Evolutionary conservation across 1,140 invertebrate species (phyloP).

Genomic region (Meloidogyne chitwoodi): DNA sequence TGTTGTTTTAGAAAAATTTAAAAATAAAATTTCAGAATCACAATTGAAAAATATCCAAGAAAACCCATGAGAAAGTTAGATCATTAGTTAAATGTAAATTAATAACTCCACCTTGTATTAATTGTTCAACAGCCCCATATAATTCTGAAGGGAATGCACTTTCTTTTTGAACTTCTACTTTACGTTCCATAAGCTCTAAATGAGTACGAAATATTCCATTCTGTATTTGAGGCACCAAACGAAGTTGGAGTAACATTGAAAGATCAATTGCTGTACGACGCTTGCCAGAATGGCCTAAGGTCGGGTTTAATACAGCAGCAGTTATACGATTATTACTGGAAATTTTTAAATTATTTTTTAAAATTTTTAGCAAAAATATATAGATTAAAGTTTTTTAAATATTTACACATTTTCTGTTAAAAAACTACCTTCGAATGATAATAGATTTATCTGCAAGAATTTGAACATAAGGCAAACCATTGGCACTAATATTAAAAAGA

Average conservation of each 20-base stretch:
- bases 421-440: slow-evolving; percentile 44
- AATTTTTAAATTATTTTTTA: not conserved
- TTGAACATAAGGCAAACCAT: slow-evolving; percentile 45
- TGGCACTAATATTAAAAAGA: slow-evolving; percentile 49
- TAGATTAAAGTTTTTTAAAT: no score
- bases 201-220: slow-evolving; percentile 54
- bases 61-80: no score
- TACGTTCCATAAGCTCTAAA: slow-evolving; percentile 50
- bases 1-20: no score
- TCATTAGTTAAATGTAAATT: not conserved
- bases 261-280: slow-evolving; percentile 44
- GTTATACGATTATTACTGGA: slow-evolving; percentile 50
- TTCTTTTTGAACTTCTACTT: slow-evolving; percentile 47
- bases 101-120: slow-evolving; percentile 44
- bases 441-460: slow-evolving; percentile 44
- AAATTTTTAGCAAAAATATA: not conserved
- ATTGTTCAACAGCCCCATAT: slow-evolving; percentile 53
- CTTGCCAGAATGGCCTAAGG: slow-evolving; percentile 6
- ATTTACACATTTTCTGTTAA: no score
- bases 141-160: slow-evolving; percentile 53
- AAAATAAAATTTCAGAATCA: no score
- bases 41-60: no score
- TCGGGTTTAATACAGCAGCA: slow-evolving; percentile 54
- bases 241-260: slow-evolving; percentile 40
- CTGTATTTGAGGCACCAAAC: slow-evolving; percentile 49